Conservation (phyloP, 2,113 vertebrate species). For the Apodemus sylvaticus region DNA sequence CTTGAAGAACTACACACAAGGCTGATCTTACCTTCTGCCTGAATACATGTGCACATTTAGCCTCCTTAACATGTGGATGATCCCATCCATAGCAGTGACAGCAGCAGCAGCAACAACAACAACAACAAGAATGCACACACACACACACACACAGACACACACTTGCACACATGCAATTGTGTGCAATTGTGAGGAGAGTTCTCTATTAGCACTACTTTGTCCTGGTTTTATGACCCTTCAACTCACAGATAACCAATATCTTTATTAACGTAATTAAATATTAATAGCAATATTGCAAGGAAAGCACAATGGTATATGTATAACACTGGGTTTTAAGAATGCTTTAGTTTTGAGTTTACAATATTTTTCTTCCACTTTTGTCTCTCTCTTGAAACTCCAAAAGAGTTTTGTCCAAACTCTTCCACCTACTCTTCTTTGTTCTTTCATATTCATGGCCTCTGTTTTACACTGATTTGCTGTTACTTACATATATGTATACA, state of each 20-base stretch:
- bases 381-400: neutral
- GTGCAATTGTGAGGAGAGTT: neutral
- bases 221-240: neutral
- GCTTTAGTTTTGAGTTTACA: neutral
- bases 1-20: neutral
- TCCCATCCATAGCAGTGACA: neutral
- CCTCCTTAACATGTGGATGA: neutral
- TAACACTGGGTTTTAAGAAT: neutral
- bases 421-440: neutral
- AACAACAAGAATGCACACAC: too few species aligned
- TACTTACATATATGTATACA: neutral
- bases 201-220: neutral
- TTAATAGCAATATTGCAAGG: neutral
- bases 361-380: neutral
- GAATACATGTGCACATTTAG: neutral
- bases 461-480: neutral
- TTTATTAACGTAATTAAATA: neutral
- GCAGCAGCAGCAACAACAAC: neutral
- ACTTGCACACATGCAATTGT: neutral
- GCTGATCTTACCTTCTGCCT: neutral
- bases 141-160: neutral
- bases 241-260: neutral
- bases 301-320: neutral
- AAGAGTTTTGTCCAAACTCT: neutral
- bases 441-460: too few species aligned